Evolutionary conservation across 2,113 vertebrate species (phyloP), one percentile per base, ranked within the genome.

Genomic region (Corythaeola cristata): DNA sequence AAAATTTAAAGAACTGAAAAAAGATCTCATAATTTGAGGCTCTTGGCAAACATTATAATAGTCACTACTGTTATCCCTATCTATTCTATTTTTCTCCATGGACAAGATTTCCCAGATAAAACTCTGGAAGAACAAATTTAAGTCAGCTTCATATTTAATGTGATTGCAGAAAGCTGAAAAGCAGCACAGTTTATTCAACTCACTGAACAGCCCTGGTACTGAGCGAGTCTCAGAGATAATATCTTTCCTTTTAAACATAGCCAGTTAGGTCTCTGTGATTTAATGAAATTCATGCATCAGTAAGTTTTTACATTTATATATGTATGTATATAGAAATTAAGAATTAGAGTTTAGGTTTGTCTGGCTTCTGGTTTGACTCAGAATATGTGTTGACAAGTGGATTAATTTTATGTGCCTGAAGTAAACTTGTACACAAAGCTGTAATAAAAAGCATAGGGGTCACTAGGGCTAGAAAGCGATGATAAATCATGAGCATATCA

Each of bases 181-280:
- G 39, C 28, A 81, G 52, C 53, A 27, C 26, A 32, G 27, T 76
- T 82, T 88, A 81, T 83, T 88, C 84, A 91, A 18, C 50, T 85
- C 80, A 59, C 62, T 63, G 82, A 96, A 81, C 56, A 88, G 82
- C 82, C 45, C 53, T 58, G 85, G 85, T 66, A 77, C 27, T 82
- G 60, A 89, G 17, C 9, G 12, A 79, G 12, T 77, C 66, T 90
- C 85, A 47, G 69, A 82, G 87, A 88, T 74, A 62, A 55, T 37
- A 92, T 60, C 73, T 67, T 64, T 27, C 33, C 56, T 88, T 93
- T 81, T 62, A 95, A 96, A 90, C 72, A 88, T 83, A 94, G 73
- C 77, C 64, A 91, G 27, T 72, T 55, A 60, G 47, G 60, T 90
- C 41, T 66, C 8, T 44, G 17, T 71, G 53, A 95, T 89, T 93